phyloP scores from a whole-genome alignment of 2,113 vertebrate genomes.

The Hyaena hyaena region DNA sequence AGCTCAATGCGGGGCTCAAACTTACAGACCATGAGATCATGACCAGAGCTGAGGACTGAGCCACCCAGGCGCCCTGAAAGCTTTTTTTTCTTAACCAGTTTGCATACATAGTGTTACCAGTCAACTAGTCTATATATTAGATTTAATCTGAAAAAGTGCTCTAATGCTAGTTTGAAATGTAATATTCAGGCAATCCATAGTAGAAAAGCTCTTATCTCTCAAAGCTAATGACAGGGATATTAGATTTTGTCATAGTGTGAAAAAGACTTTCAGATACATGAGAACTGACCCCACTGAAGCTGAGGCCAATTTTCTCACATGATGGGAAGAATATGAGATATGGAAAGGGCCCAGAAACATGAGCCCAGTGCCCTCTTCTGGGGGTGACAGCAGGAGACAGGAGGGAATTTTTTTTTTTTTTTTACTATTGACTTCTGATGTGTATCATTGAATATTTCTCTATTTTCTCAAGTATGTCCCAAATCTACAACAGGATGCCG shows the following conservation, averaged over 20 bases:
- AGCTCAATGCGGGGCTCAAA: too few species aligned
- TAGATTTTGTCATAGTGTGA: background rate
- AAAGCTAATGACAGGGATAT: background rate
- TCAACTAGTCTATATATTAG: background rate
- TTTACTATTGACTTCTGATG: constrained; percentile 5
- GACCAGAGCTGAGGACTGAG: too few species aligned
- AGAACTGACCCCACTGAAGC: background rate
- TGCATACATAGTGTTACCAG: background rate
- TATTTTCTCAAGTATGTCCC: background rate
- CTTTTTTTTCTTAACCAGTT: background rate
- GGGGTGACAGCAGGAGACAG: background rate
- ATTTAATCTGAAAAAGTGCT: constrained; percentile 54
- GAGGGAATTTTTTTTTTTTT: background rate
- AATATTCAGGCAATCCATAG: background rate
- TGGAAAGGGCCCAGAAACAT: background rate
- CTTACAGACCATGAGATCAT: too few species aligned
- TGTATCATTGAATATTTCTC: background rate
- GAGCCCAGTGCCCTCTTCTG: background rate
- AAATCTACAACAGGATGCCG: background rate
- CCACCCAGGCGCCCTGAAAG: background rate
- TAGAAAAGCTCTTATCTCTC: background rate
- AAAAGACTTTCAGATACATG: background rate
- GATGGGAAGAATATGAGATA: background rate
- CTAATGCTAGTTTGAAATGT: background rate
- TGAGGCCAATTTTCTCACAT: background rate